Evolutionary conservation across 64 coral and sea anemone species (phyloP).

Genomic region (Acropora tenuis): DNA sequence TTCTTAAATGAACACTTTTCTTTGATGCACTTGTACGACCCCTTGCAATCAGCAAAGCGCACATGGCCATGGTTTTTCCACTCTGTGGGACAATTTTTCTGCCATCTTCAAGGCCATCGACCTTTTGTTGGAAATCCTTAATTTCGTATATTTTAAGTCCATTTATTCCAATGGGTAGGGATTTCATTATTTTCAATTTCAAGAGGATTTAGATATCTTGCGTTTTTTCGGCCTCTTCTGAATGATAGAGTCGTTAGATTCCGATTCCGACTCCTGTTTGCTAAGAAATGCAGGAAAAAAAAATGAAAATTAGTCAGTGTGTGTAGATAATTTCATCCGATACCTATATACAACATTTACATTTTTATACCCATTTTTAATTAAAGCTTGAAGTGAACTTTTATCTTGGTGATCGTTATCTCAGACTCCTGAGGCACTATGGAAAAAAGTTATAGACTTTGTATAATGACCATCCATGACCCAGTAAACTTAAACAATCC

Average conservation of each 20-base stretch:
- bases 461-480: no score
- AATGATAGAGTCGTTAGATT: constrained; percentile 22
- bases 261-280: background rate
- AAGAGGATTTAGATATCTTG: constrained; percentile 1
- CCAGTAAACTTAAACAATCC: no score
- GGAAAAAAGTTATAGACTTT: background rate
- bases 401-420: background rate
- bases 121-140: background rate
- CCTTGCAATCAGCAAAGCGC: constrained; percentile 68
- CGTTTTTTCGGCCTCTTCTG: background rate
- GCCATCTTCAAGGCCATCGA: constrained; percentile 28
- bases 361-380: constrained; percentile 5
- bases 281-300: background rate
- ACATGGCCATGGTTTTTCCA: constrained; percentile 54
- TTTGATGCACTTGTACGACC: constrained; percentile 42
- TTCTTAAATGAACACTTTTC: constrained; percentile 51
- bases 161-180: constrained; percentile 45
- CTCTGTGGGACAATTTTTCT: constrained; percentile 59
- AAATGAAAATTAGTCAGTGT: background rate
- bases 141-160: constrained; percentile 37
- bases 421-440: constrained; percentile 9
- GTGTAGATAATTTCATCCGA: background rate
- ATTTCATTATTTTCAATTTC: constrained; percentile 14
- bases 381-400: background rate
- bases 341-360: background rate